Percentiles rank a stretch among this genome's conserved stretches.
phyloP scores from a whole-genome alignment of 2,113 vertebrate species.

The Vanacampus margaritifer region DNA sequence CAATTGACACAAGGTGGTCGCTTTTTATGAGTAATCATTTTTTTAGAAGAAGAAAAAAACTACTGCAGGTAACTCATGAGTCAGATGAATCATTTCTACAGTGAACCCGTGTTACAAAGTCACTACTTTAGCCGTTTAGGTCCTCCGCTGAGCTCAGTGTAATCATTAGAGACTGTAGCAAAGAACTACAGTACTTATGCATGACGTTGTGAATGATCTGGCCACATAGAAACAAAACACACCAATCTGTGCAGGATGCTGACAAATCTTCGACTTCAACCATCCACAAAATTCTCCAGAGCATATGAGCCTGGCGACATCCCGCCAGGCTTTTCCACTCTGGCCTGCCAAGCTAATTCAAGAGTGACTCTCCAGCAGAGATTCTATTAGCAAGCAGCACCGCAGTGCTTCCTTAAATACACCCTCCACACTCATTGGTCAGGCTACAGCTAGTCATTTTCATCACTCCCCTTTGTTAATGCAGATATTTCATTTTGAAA shows the following conservation, averaged over 20 bases:
- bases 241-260: conserved; percentile 42
- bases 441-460: conserved; percentile 18
- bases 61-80: not conserved
- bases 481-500: conserved; percentile 24
- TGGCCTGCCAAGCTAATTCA: conserved; percentile 74
- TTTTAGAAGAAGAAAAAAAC: no score
- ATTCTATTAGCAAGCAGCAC: conserved; percentile 66
- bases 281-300: conserved; percentile 50
- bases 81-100: not conserved
- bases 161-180: conserved; percentile 24
- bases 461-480: conserved; percentile 15
- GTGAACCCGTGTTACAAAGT: not conserved
- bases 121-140: not conserved
- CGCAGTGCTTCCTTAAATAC: conserved; percentile 66
- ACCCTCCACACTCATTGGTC: conserved; percentile 48
- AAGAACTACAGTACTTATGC: conserved; percentile 31
- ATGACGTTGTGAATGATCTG: conserved; percentile 36
- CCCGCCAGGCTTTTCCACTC: conserved; percentile 74
- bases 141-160: conserved; percentile 24
- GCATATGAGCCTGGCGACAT: conserved; percentile 71
- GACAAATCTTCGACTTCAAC: conserved; percentile 48
- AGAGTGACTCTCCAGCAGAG: conserved; percentile 68
- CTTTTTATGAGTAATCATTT: no score
- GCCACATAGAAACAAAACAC: conserved; percentile 22
- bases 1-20: no score